phyloP scores from a whole-genome alignment of 1,140 invertebrate genomes.

The Ptiloglossa arizonensis region DNA sequence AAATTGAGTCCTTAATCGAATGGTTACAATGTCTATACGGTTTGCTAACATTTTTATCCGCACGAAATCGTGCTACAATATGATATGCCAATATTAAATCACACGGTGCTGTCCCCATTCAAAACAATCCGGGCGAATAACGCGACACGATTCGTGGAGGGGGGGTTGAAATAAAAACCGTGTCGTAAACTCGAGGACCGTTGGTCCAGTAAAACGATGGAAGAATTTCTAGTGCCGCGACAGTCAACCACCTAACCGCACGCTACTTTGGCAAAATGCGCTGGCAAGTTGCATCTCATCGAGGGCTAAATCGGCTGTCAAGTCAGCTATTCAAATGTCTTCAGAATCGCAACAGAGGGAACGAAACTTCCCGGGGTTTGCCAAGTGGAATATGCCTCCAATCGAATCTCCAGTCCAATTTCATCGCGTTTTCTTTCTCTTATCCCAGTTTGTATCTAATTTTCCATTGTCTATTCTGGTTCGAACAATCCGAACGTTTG shows the following conservation, averaged over 20 bases:
- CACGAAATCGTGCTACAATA: neutral
- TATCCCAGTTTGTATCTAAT: too few species aligned
- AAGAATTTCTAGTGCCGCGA: neutral
- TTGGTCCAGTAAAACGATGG: neutral
- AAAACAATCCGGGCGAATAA: neutral
- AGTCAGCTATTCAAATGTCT: slow-evolving; percentile 8
- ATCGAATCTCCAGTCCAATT: neutral
- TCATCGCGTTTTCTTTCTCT: neutral
- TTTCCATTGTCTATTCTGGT: neutral
- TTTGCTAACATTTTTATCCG: neutral
- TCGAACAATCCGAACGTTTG: too few species aligned
- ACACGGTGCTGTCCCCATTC: too few species aligned
- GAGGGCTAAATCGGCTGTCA: slow-evolving; percentile 33
- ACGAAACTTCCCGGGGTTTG: neutral
- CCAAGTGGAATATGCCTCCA: slow-evolving; percentile 6
- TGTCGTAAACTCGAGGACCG: neutral
- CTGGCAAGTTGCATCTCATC: slow-evolving; percentile 15
- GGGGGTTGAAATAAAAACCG: slow-evolving; percentile 10
- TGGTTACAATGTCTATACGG: neutral
- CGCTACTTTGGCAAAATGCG: slow-evolving; percentile 31
- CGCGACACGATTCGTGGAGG: neutral
- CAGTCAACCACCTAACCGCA: neutral
- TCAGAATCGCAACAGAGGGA: neutral
- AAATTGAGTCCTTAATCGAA: too few species aligned
- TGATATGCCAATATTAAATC: neutral